Evolutionary conservation across 2,797 vertebrate species (phyloP).

Genomic region (Ctenosaura bakeri): DNA sequence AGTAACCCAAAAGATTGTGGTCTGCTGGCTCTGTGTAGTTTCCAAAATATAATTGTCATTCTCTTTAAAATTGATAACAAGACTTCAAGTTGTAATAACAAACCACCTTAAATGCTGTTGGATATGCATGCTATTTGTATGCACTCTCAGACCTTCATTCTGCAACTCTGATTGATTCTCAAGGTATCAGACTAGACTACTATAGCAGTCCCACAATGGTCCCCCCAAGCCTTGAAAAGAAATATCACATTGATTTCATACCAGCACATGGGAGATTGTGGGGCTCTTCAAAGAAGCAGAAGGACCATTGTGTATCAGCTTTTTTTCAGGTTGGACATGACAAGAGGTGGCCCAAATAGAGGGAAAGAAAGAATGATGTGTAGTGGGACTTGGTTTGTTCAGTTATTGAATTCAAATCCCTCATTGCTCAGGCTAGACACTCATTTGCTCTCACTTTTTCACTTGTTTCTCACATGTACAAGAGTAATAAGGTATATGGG

Average conservation of each 20-base stretch:
- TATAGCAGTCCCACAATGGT: neutral
- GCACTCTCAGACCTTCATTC: neutral
- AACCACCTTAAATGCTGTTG: neutral
- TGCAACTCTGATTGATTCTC: neutral
- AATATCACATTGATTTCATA: neutral
- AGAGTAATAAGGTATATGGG: neutral
- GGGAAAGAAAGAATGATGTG: neutral
- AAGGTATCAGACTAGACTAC: neutral
- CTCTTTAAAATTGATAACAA: neutral
- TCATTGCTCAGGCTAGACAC: neutral
- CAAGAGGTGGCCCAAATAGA: neutral
- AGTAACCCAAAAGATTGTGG: neutral
- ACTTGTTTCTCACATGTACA: neutral
- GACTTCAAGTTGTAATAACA: neutral
- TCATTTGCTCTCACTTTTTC: neutral
- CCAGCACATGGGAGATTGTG: neutral
- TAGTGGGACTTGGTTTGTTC: neutral
- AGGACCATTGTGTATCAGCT: neutral
- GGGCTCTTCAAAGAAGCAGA: neutral
- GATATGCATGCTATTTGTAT: neutral
- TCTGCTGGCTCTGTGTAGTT: neutral
- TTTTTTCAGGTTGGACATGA: neutral
- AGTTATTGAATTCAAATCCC: neutral
- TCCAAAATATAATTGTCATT: neutral
- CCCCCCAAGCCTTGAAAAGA: neutral